Evolutionary conservation across 2,113 vertebrate species (phyloP), one percentile per base, ranked within the genome.

Genomic region (Formicarius rufipectus): DNA sequence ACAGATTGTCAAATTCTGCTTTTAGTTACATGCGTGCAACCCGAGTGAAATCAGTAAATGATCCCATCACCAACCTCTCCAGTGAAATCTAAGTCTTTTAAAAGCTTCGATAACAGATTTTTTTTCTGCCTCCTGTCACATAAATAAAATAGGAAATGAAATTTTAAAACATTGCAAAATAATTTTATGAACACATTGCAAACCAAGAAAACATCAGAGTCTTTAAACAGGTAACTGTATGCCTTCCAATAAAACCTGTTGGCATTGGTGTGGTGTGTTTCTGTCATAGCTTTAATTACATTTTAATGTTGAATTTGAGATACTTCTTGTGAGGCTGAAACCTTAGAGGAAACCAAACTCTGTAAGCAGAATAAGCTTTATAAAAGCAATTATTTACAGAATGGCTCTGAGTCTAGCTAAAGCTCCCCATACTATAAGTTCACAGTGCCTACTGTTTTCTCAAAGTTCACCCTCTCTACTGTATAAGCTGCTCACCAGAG

Each of bases 111-210:
- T 95, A 88, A 89, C 68, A 93, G 84, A 95, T 74, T 76, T 72
- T 74, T 96, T 96, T 96, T 77, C 87, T 86, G 30, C 53, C 93
- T 91, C 56, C 66, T 89, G 53, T 97, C 73, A 91, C 90, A 95
- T 93, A 96, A 98, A 97, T 92, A 96, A 97, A 97, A 97, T 95
- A 97, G 72, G 93, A 97, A 97, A 97, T 97, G 74, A 78, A 95
- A 92, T 96, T 97, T 96, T 96, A 93, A 93, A 97, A 95, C 87
- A 95, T 85, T 95, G 72, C 82, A 96, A 96, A 97, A 90, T 90
- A 92, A 68, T 56, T 83, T 89, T 87, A 74, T 92, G 86, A 95
- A 95, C 67, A 58, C 82, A 82, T 78, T 72, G 60, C 87, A 96
- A 92, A 95, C 31, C 53, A 94, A 81, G 56, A 84, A 88, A 92